Base-by-base conservation (phyloP, 2,113 vertebrate genomes). In the Prionailurus bengalensis region DNA sequence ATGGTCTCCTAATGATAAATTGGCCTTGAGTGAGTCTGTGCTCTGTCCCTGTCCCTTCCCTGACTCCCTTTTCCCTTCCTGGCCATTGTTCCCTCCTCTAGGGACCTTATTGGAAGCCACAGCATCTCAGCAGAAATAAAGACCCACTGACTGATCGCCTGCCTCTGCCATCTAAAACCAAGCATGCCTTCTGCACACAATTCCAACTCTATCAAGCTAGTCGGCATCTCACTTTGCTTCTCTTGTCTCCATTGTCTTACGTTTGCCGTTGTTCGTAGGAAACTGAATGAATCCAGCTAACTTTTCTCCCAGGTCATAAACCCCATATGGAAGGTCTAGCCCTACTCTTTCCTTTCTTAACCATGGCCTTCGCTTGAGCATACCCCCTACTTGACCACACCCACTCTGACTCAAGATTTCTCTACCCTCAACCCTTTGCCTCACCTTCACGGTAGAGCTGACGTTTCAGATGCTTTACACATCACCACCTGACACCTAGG, bases 1-100 rank as follows among this genome's bases (percentile, higher is more conserved):
- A 97, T 96, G n/a, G 48, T 94, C 39, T 97, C 76, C 91, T 65
- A n/a, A 88, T 97, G 97, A 98, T 98, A 85, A 96, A 97, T 98
- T 89, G 97, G 71, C 84, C 81, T 91, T 85, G 92, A 97, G 91
- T 89, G 92, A 45, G 33, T 65, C 61, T 91, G 70, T 48, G 65
- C 71, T 96, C 70, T 65, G 3, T 74, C 53, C 73, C 27, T 73
- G 25, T 91, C 79, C 89, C 66, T 83, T 95, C 55, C 1, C 61
- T 23, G 39, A 88, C 83, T 85, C 61, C 25, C 19, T 63, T 70
- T 86, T 92, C 95, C 79, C 88, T 36, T 58, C n/a, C 39, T 51
- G 84, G n/a, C 17, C 90, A 74, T 85, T 68, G 39, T 80, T 82
- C 27, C 27, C 12, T 84, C 21, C 73, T 90, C 33, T 33, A 4